These are phyloP conservation scores for Meliscaeva auricollis DNA, from an alignment of 2,888 invertebrate species.

Conservation along the genomic window DNA sequence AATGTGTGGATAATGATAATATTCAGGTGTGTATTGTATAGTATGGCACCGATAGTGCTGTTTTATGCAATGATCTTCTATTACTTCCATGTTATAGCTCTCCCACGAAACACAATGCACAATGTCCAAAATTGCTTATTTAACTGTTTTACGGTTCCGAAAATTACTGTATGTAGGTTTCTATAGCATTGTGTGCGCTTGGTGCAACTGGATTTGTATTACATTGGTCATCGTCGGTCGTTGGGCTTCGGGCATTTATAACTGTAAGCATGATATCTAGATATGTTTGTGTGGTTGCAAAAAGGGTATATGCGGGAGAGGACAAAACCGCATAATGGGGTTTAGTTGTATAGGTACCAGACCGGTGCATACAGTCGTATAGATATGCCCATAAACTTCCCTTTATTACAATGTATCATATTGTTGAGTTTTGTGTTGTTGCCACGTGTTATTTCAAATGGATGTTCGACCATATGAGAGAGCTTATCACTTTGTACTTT, in stretches of 20 bases:
- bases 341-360: neutral
- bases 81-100: neutral
- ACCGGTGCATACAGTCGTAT: neutral
- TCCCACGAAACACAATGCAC: constrained; percentile 23
- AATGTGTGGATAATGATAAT: constrained; percentile 17
- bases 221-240: constrained; percentile 23
- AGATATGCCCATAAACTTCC: constrained; percentile 14
- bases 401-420: constrained; percentile 43
- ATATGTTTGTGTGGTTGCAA: neutral
- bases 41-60: neutral
- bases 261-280: constrained; percentile 1
- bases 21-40: constrained; percentile 6
- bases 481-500: constrained; percentile 24
- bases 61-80: constrained; percentile 15
- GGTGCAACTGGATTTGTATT: constrained; percentile 28
- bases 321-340: constrained; percentile 25
- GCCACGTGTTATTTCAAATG: constrained; percentile 27
- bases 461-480: constrained; percentile 33
- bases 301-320: neutral
- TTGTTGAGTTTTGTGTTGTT: constrained; percentile 35
- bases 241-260: no score
- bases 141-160: constrained; percentile 53
- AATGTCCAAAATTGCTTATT: constrained; percentile 59
- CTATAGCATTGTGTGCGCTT: neutral
- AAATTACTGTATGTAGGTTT: constrained; percentile 23